Evolutionary conservation across 1,140 invertebrate genomes (phyloP).

Genomic region (Macrobrachium rosenbergii): DNA sequence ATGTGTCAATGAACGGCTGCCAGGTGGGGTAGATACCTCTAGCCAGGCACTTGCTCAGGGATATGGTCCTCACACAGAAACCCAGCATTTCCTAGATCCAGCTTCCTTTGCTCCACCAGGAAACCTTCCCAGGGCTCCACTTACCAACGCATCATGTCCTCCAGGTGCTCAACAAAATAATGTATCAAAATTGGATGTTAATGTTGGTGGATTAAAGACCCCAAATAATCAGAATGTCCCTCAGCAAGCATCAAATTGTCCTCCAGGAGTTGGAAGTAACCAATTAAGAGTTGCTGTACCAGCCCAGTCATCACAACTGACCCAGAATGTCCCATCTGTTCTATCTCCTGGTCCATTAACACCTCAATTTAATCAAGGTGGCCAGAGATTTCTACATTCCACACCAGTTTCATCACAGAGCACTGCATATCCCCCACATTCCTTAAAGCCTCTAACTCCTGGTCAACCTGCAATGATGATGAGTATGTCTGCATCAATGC

Average conservation of each 20-base stretch:
- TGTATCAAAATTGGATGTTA: no score
- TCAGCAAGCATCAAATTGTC: slow-evolving; percentile 1
- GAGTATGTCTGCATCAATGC: slow-evolving; percentile 60
- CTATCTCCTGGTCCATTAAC: slow-evolving; percentile 49
- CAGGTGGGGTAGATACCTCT: slow-evolving; percentile 1
- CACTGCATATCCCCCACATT: slow-evolving; percentile 26
- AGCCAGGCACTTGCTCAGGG: neutral
- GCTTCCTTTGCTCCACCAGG: no score
- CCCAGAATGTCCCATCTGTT: slow-evolving; percentile 5
- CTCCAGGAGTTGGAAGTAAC: neutral
- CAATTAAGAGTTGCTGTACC: slow-evolving; percentile 3
- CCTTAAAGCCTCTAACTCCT: slow-evolving; percentile 20
- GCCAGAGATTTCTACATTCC: slow-evolving; percentile 20
- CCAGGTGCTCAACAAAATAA: no score
- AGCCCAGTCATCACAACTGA: neutral
- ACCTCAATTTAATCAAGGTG: slow-evolving; percentile 28
- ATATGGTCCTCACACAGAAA: no score
- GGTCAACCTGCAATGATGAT: slow-evolving; percentile 60
- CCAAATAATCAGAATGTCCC: no score
- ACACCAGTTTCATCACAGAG: slow-evolving; percentile 12
- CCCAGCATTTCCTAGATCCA: no score
- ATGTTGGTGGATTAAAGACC: no score
- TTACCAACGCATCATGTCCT: no score
- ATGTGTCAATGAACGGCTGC: neutral
- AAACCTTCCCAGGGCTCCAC: no score